These are phyloP conservation scores for Monopterus albus DNA, from an alignment of 2,113 vertebrate genomes.

Conservation along the genomic window DNA sequence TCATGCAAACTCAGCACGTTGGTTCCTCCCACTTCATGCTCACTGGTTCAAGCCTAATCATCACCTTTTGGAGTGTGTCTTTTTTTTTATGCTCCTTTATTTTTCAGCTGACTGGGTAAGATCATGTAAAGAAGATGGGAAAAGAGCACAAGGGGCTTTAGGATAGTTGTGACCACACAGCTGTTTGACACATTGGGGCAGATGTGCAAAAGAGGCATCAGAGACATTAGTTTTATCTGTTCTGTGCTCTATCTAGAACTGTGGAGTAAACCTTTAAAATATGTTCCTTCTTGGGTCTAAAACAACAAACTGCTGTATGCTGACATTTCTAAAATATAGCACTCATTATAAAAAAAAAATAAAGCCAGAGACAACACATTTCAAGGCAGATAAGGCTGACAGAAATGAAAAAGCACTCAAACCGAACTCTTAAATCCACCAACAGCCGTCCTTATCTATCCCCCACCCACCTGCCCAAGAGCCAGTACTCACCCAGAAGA, in stretches of 20 bases:
- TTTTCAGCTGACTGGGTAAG: neutral
- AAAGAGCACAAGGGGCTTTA: conserved; percentile 8
- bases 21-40: neutral
- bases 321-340: too few species aligned
- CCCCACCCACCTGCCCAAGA: neutral
- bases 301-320: neutral
- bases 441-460: neutral
- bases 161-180: conserved; percentile 18
- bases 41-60: conserved; percentile 4
- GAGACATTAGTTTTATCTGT: neutral
- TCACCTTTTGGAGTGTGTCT: neutral
- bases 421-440: conserved; percentile 22
- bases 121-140: neutral
- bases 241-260: neutral
- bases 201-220: conserved; percentile 31
- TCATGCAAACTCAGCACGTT: neutral
- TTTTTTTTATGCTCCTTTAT: neutral
- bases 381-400: conserved; percentile 6
- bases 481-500: conserved; percentile 93
- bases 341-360: neutral
- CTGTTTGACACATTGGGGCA: conserved; percentile 29
- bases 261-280: neutral
- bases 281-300: neutral
- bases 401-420: conserved; percentile 17
- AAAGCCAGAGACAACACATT: neutral